Evolutionary conservation across 1,140 invertebrate genomes (phyloP), one percentile per base, ranked within the genome.

Genomic region (Lutraria rhynchaena): DNA sequence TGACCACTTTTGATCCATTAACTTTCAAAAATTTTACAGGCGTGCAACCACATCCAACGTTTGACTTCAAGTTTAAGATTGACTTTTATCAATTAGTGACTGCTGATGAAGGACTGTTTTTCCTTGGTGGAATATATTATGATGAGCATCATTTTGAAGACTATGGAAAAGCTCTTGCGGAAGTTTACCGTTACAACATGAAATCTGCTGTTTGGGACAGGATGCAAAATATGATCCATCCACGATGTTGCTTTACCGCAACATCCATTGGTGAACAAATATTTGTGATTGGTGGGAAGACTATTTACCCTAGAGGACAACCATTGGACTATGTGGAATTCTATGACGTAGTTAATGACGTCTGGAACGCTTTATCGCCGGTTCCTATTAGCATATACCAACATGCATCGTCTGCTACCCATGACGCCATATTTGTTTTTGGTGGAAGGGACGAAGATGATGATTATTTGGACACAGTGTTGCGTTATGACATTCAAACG

Each of bases 91-190:
- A 84, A 49, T 44, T 89, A 13, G 80, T 86, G 0, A 83, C 85
- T 1, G 49, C 83, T 9, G 67, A 87, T 22, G 87, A 82, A 44
- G 55, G 84, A 0, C 82, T 90, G 7, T 89, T 81, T 70, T 88
- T 89, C 24, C 29, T 90, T 37, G 90, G 90, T 49, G 90, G 90
- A 1, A 88, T 89, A 51, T 89, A 88, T 57, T 89, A 86, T 65
- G 87, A 89, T n/a, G 83, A 88, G 53, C 84, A 90, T 49, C 85
- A 89, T 67, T 87, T 88, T 61, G 78, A 84, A 22, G 86, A 86
- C 13, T 44, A 76, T 24, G 87, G 85, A 0, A 4, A 60, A 15
- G 90, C 90, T 0, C 53, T 85, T 49, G 61, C 67, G 19, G 75
- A 84, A 13, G 84, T 89, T 2, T 83, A 83, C n/a, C 60, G 65